phyloP scores from a whole-genome alignment of 2,888 invertebrate genomes.

The Octonoba sinensis region DNA sequence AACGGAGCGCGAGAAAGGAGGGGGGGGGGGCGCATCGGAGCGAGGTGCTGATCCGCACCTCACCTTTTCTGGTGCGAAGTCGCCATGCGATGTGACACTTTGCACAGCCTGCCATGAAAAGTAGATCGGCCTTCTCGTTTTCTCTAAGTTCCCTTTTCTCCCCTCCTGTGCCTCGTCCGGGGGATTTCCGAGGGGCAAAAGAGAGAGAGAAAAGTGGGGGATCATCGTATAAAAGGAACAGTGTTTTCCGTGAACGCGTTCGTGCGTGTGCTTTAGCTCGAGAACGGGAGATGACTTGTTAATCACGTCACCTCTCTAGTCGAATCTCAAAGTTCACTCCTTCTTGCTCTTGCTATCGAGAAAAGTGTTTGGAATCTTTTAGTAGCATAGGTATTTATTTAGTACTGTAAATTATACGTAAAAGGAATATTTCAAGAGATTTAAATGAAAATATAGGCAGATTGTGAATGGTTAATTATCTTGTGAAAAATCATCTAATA shows the following conservation, averaged over 20 bases:
- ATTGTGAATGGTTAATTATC: too few species aligned
- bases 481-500: too few species aligned
- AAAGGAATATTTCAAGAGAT: too few species aligned
- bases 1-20: slow-evolving; percentile 47
- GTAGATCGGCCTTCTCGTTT: slow-evolving; percentile 58
- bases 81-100: slow-evolving; percentile 64
- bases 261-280: slow-evolving; percentile 38
- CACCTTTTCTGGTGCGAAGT: slow-evolving; percentile 39
- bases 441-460: too few species aligned
- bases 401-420: too few species aligned
- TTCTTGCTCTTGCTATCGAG: too few species aligned
- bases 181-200: slow-evolving; percentile 23
- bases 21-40: slow-evolving; percentile 46
- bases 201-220: slow-evolving; percentile 22
- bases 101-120: slow-evolving; percentile 63
- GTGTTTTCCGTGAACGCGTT: slow-evolving; percentile 51
- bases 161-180: neutral
- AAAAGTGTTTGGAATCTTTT: too few species aligned
- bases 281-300: slow-evolving; percentile 62
- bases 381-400: too few species aligned
- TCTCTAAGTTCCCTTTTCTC: slow-evolving; percentile 1
- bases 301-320: slow-evolving; percentile 33
- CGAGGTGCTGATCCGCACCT: slow-evolving; percentile 59
- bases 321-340: slow-evolving; percentile 1
- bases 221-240: slow-evolving; percentile 50